Evolutionary conservation across 2,888 invertebrate species (phyloP).

Genomic region (Theretra japonica): DNA sequence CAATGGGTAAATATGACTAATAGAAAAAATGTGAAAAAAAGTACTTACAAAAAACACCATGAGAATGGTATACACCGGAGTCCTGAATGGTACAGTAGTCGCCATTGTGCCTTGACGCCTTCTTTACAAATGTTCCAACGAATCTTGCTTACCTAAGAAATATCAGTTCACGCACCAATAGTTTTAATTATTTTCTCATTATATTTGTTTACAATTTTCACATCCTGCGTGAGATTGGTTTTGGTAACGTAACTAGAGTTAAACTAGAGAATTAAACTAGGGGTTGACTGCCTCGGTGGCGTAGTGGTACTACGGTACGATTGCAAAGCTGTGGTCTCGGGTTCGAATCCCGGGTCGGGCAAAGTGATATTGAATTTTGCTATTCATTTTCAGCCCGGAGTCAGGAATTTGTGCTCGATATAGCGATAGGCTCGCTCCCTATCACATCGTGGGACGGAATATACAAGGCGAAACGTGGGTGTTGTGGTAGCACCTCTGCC

Average conservation of each 20-base stretch:
- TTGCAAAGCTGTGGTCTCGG: too few relatives aligned
- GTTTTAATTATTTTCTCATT: constrained; percentile 23
- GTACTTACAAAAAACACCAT: constrained; percentile 33
- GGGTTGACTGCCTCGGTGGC: too few relatives aligned
- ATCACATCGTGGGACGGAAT: too few relatives aligned
- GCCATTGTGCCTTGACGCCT: constrained; percentile 18
- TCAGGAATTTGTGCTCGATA: too few relatives aligned
- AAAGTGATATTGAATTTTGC: too few relatives aligned
- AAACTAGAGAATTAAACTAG: neutral
- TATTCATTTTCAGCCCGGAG: too few relatives aligned
- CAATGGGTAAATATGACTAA: too few relatives aligned
- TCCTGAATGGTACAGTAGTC: neutral
- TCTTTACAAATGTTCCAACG: constrained; percentile 1
- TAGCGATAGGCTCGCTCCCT: too few relatives aligned
- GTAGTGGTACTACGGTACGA: too few relatives aligned
- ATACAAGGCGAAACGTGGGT: too few relatives aligned
- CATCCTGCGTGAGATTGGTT: neutral
- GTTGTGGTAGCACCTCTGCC: too few relatives aligned
- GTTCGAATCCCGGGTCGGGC: too few relatives aligned
- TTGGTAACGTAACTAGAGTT: neutral
- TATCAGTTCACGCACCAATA: constrained; percentile 4
- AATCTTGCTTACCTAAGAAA: neutral
- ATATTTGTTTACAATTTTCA: constrained; percentile 9
- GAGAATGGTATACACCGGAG: neutral
- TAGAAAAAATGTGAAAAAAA: neutral